Evolutionary conservation across 37 sponge, comb jelly and placozoan genomes (phyloP).

Genomic region (Halisarca cf. caerulea): DNA sequence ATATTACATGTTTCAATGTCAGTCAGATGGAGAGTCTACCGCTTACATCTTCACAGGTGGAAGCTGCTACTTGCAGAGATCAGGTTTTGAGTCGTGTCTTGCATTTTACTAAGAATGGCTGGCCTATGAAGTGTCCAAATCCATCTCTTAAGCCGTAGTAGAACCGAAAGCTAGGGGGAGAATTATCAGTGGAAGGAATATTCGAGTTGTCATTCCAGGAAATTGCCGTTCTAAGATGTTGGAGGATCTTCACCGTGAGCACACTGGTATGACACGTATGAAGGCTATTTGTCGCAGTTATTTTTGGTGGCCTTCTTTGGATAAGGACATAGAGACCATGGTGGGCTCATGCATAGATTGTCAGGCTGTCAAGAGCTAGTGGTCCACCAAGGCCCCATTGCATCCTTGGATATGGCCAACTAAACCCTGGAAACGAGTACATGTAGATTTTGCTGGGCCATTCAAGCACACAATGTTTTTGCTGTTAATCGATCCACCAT

Average conservation of each 20-base stretch:
- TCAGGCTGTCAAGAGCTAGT: slow-evolving; percentile 6
- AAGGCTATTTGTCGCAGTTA: not conserved
- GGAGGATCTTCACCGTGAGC: not conserved
- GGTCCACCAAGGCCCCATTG: not conserved
- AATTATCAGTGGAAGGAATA: not conserved
- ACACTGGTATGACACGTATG: slow-evolving; percentile 1
- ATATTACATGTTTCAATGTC: not conserved
- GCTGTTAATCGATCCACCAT: not conserved
- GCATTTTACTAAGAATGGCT: not conserved
- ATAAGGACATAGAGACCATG: not conserved
- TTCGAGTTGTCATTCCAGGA: not conserved
- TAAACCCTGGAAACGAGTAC: slow-evolving; percentile 10
- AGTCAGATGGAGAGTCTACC: not conserved
- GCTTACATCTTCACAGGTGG: not conserved
- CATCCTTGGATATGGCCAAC: slow-evolving; percentile 20
- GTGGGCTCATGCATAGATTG: not conserved
- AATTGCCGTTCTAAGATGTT: not conserved
- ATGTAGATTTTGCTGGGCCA: slow-evolving; percentile 26
- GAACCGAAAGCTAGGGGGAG: not conserved
- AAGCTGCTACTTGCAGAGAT: not conserved
- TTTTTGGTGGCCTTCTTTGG: slow-evolving; percentile 22
- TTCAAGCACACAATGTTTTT: not conserved
- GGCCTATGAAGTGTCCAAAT: not conserved
- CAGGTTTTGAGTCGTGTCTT: not conserved
- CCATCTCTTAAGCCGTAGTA: not conserved